These are phyloP conservation scores for Daktulosphaira vitifoliae DNA, from an alignment of 1,140 invertebrate genomes.

Conservation along the genomic window DNA sequence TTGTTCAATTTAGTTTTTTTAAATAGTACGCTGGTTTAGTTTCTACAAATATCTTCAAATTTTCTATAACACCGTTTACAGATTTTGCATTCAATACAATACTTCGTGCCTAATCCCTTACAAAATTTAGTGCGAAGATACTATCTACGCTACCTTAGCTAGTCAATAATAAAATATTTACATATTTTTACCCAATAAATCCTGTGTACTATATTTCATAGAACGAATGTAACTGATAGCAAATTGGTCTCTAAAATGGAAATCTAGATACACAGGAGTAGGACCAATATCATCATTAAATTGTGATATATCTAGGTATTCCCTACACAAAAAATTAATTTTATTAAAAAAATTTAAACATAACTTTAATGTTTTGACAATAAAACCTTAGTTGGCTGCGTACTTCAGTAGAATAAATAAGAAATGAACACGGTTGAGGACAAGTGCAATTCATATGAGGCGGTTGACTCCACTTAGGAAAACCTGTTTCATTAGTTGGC, in stretches of 20 bases:
- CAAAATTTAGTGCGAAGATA: no score
- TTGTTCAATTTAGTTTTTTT: no score
- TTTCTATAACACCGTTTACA: no score
- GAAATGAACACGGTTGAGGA: constrained; percentile 33
- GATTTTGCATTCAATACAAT: no score
- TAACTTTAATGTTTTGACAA: not conserved
- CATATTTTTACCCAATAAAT: constrained; percentile 35
- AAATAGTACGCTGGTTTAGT: no score
- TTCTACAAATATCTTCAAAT: no score
- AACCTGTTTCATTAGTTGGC: constrained; percentile 19
- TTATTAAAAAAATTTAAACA: not conserved
- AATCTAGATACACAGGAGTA: constrained; percentile 21
- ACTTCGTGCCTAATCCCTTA: no score
- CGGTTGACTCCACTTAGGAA: constrained; percentile 30
- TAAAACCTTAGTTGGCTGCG: constrained; percentile 15
- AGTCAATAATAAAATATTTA: no score
- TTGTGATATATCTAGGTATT: not conserved
- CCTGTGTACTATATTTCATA: constrained; percentile 27
- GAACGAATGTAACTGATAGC: constrained; percentile 32
- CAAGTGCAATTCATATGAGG: constrained; percentile 34
- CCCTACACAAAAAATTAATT: not conserved
- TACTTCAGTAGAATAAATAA: constrained; percentile 27
- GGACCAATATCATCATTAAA: not conserved
- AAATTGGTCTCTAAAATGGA: constrained; percentile 32
- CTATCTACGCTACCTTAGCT: no score